Evolutionary conservation across 2,888 invertebrate genomes (phyloP).

Genomic region (Amphipoea oculea): DNA sequence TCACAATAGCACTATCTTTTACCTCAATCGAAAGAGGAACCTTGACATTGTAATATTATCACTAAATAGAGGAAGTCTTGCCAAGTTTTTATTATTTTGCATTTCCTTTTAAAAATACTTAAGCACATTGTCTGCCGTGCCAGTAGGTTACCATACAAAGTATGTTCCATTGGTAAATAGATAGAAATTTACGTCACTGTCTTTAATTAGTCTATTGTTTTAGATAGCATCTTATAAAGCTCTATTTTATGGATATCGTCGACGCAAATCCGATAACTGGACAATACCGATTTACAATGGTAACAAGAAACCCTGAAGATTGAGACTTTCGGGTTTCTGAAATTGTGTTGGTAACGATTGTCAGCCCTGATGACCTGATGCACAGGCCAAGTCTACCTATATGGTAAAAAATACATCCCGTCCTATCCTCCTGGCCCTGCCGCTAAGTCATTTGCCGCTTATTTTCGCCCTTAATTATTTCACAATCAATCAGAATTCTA

Average conservation of each 20-base stretch:
- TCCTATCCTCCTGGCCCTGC: neutral
- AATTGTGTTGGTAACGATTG: neutral
- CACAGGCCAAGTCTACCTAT: too few relatives aligned
- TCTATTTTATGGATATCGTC: neutral
- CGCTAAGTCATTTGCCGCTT: too few relatives aligned
- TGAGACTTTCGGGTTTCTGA: neutral
- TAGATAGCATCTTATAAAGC: rapidly evolving
- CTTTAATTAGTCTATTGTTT: neutral
- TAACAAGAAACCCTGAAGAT: neutral
- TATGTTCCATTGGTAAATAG: neutral
- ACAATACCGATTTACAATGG: neutral
- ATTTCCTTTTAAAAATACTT: constrained; percentile 18
- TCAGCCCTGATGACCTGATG: neutral
- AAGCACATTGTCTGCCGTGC: constrained; percentile 1
- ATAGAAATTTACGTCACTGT: neutral
- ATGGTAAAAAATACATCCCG: neutral
- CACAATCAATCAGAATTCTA: neutral
- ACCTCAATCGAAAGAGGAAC: constrained; percentile 2
- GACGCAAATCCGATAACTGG: neutral
- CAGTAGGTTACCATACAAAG: constrained; percentile 28
- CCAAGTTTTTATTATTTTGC: constrained; percentile 23
- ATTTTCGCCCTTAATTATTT: neutral
- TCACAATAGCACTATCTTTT: neutral
- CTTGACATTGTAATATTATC: constrained; percentile 15
- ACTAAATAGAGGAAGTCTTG: constrained; percentile 13